Evolutionary conservation across 2,113 vertebrate species (phyloP), one percentile per base, ranked within the genome.

Genomic region (Xiphophorus hellerii): DNA sequence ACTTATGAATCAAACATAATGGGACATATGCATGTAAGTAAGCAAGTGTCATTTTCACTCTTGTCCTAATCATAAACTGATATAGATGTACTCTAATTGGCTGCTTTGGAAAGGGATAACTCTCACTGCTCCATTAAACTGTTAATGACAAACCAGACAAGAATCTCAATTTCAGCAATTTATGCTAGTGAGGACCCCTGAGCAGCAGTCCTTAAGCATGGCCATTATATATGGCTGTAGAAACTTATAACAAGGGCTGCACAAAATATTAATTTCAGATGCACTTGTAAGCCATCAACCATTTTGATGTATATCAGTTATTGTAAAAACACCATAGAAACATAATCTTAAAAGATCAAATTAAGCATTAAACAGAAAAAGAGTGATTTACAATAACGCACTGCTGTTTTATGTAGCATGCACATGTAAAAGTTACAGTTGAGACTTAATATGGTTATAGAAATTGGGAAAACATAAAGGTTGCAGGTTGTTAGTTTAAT

Each of bases 281-380:
- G 48, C 69, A 77, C 67, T 73, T 86, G 75, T 31, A 78, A 81
- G 77, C 48, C 28, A 69, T 81, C 77, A 73, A 28, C 73, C 44
- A 68, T 84, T 64, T 61, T 10, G n/a, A 29, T 61, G 14, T 13
- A 71, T 71, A 20, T 48, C 17, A 48, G 44, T 20, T 48, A 48
- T 25, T 66, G 54, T 60, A 70, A 67, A 71, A 72, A 68, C 25
- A 4, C 4, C 63, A 42, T 33, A 33, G 15, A 48, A 48, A 48
- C 15, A 17, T 48, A 17, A 48, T 48, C 44, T 48, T 48, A 20
- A 17, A 20, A 48, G 44, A 20, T 48, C 44, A 48, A 20, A 48
- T 48, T 44, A 44, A 48, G 44, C 44, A 20, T 17, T 48, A 20
- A 37, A 20, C 44, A 48, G 10, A 37, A 10, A 66, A 7, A 66